Base-by-base conservation (phyloP, 2,888 invertebrate species). In the Clistopyga incitator region DNA sequence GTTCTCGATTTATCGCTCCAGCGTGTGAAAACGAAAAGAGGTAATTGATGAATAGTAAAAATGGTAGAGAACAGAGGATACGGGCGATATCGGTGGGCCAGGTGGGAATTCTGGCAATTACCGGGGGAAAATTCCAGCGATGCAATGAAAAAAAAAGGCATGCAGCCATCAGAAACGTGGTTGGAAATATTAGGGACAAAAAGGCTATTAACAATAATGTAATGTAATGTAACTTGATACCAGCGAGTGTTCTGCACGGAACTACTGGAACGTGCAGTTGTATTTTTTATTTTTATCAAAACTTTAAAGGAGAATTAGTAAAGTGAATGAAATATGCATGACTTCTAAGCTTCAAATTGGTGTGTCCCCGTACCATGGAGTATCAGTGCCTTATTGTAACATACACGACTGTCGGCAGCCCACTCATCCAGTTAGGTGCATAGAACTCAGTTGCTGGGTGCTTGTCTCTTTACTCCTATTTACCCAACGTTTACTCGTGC, bases 1-100 rank as follows among this genome's bases (percentile, higher is more conserved):
- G 75, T 76, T 75, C 47, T 18, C 70, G 68, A 82, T 82, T 82
- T 82, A 82, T 79, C 20, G 74, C 50, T 47, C 56, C 61, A 38
- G 38, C 65, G 20, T 18, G 59, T 47, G 20, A 78, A 75, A 78
- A 78, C 74, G 47, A 59, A 56, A 59, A 59, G 38, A 25, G 42
- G 2, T 11, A 68, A 61, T 52, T 54, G 45, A 38, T 20, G 42
- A 13, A 8, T 20, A 13, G 38, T 38, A 20, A 38, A 52, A 52
- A 29, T 4, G 64, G 11, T 18, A 18, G 64, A 38, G 38, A 20
- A 8, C 18, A 18, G 11, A 61, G 34, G 15, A 38, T 61, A 34
- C n/a, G 29, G 13, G 61, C n/a, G 18, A 61, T 61, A 38, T 61
- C 34, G 8, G 18, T n/a, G 8, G 38, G 34, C 10, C 61, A 61